A percentile compares a stretch with the other conserved stretches of the same genome.
These are phyloP conservation scores for Tadarida brasiliensis DNA, from an alignment of 2,797 vertebrate genomes.

Conservation along the genomic window DNA sequence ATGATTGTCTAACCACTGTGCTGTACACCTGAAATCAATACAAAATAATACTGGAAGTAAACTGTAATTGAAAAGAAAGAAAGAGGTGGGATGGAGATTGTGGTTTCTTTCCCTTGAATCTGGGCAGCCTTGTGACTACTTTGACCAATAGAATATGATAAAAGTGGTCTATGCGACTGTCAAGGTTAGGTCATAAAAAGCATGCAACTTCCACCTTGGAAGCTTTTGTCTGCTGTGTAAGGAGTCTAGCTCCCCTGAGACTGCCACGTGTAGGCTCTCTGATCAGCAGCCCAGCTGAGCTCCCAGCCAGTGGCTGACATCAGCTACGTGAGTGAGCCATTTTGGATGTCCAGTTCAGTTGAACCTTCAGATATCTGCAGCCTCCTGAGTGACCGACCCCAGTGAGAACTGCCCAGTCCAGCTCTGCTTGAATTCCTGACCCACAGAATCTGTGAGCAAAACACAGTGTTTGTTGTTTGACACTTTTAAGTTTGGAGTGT, in stretches of 20 bases:
- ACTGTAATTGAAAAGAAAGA: background rate
- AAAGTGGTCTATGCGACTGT: background rate
- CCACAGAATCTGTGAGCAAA: background rate
- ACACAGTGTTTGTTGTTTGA: background rate
- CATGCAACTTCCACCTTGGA: background rate
- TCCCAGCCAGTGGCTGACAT: background rate
- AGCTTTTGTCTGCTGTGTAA: background rate
- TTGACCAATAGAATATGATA: background rate
- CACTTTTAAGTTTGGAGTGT: background rate
- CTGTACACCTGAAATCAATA: background rate
- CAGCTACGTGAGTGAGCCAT: background rate
- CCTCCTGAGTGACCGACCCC: background rate
- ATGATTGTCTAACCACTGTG: background rate
- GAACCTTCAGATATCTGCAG: background rate
- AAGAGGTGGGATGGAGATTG: background rate
- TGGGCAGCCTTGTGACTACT: background rate
- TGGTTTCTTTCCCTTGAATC: background rate
- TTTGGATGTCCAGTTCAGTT: background rate
- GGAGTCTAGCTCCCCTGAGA: background rate
- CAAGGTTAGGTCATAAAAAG: background rate
- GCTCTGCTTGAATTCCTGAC: background rate
- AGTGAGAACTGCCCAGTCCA: background rate
- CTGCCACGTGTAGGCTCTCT: rapidly evolving
- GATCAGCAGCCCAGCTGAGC: background rate
- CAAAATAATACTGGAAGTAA: background rate